A percentile compares a stretch with the other conserved stretches of the same genome.
Conservation (phyloP, 2,797 vertebrate genomes). For the Mycteria americana region DNA sequence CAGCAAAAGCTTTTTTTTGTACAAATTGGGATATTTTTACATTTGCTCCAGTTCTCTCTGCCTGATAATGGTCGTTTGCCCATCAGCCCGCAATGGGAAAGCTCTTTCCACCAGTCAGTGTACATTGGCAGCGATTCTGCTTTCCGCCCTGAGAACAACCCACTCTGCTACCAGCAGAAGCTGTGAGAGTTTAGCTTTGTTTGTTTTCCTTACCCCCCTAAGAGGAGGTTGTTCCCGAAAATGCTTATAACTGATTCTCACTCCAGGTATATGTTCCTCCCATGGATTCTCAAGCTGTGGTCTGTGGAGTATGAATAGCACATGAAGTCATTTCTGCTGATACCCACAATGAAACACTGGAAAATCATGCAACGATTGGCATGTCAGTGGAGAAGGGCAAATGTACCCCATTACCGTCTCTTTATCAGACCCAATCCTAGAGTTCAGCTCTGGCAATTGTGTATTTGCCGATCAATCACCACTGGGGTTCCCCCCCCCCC, state of each 20-base stretch:
- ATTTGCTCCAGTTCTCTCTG: conserved; percentile 39
- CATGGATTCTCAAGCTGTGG: conserved; percentile 25
- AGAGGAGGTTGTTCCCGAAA: conserved; percentile 39
- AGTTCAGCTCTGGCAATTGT: background rate
- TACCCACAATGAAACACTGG: background rate
- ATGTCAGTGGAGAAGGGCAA: background rate
- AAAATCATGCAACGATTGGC: background rate
- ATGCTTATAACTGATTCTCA: background rate
- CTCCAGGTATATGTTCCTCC: conserved; percentile 44
- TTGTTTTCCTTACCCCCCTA: conserved; percentile 25
- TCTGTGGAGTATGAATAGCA: background rate
- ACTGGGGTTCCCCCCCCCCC: background rate
- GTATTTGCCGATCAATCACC: background rate
- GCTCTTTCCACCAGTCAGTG: conserved; percentile 25
- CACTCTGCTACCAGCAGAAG: conserved; percentile 30
- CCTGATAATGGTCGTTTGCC: conserved; percentile 14
- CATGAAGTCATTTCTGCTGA: conserved; percentile 1
- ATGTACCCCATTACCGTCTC: background rate
- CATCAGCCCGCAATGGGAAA: background rate
- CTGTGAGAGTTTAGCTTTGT: background rate
- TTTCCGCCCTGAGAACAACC: conserved; percentile 34
- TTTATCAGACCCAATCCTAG: background rate
- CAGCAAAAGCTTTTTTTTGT: background rate
- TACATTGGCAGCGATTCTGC: conserved; percentile 44
- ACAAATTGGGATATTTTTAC: background rate